Evolutionary conservation across 2,113 vertebrate species (phyloP).

Genomic region (Suricata suricatta): DNA sequence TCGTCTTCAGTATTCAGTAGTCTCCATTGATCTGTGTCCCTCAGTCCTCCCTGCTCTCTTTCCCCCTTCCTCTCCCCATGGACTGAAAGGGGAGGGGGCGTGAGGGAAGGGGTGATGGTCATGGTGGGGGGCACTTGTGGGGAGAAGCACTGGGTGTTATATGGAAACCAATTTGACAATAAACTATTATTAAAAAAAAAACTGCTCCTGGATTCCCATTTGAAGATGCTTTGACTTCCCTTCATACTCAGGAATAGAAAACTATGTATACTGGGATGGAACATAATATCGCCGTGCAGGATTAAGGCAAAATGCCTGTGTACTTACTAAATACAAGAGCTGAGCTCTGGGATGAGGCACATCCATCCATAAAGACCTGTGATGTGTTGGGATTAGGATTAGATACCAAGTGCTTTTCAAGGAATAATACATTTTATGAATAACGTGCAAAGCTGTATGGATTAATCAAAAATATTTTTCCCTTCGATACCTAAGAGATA

Average conservation of each 20-base stretch:
- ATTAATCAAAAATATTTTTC: not conserved
- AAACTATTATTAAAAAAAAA: not conserved
- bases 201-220: not conserved
- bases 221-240: not conserved
- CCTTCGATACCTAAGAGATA: not conserved
- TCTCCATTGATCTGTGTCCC: no score
- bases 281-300: not conserved
- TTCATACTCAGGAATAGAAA: not conserved
- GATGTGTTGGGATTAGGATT: no score
- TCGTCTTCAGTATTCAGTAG: no score
- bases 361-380: fast-evolving
- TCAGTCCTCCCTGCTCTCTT: no score
- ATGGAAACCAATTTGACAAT: no score
- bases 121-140: no score
- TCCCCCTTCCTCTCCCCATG: no score
- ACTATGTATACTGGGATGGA: not conserved
- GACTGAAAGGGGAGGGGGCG: no score
- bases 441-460: not conserved
- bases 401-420: not conserved
- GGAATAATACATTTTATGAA: not conserved
- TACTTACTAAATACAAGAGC: not conserved
- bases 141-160: no score
- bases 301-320: not conserved
- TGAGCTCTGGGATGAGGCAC: not conserved
- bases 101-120: no score